Conservation (phyloP, 1,140 invertebrate species). For the Olivierus martensii region DNA sequence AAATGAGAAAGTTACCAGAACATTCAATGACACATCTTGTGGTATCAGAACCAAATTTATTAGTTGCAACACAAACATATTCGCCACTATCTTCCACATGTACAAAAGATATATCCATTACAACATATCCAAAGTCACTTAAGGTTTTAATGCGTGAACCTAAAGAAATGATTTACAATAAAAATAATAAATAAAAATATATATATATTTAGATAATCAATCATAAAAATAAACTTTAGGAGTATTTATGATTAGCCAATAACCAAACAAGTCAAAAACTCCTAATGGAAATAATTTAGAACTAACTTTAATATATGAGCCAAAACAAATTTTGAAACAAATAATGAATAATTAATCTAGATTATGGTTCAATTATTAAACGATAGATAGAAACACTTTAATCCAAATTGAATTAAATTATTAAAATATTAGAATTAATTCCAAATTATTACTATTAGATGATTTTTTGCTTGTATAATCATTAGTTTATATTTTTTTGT, state of each 20-base stretch:
- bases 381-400: no score
- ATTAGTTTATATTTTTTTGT: not conserved
- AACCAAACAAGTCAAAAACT: no score
- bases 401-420: not conserved
- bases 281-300: no score
- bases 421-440: not conserved
- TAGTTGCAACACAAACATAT: conserved; percentile 71
- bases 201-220: not conserved
- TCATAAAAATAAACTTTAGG: not conserved
- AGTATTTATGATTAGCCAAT: no score
- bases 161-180: conserved; percentile 25
- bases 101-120: conserved; percentile 86
- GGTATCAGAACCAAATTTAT: conserved; percentile 68
- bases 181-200: not conserved
- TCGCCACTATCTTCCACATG: conserved; percentile 80
- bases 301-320: no score
- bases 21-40: conserved; percentile 45
- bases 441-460: not conserved
- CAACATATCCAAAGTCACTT: conserved; percentile 90
- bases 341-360: no score
- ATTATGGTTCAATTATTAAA: no score
- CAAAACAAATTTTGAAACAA: no score
- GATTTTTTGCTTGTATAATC: not conserved
- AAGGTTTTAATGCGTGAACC: conserved; percentile 82
- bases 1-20: conserved; percentile 5